Percentiles rank a stretch among this genome's conserved stretches.
Evolutionary conservation across 2,888 invertebrate genomes (phyloP).

Genomic region (Steromphala cineraria): DNA sequence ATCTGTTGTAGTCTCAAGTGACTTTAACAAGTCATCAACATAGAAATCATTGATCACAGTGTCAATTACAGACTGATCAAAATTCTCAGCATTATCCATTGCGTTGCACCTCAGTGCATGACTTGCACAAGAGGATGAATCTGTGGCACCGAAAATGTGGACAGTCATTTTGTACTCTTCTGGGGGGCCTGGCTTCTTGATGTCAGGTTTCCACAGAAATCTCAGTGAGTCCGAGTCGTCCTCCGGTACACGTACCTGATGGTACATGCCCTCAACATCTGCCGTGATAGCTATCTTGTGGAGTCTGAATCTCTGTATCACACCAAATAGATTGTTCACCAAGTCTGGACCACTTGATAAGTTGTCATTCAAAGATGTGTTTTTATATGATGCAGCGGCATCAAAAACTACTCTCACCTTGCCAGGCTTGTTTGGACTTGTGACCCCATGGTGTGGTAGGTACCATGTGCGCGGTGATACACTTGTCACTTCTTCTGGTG

Average conservation of each 20-base stretch:
- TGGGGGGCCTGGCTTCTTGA: neutral
- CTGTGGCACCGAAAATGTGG: constrained; percentile 1
- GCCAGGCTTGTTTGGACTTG: neutral
- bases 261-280: constrained; percentile 25
- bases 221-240: neutral
- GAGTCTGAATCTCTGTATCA: constrained; percentile 18
- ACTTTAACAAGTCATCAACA: constrained; percentile 18
- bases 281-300: constrained; percentile 10
- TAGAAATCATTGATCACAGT: constrained; percentile 3
- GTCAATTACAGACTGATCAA: neutral
- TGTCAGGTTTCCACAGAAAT: neutral
- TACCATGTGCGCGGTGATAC: neutral
- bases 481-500: neutral
- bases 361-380: constrained; percentile 1
- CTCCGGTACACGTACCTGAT: neutral
- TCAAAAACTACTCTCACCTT: constrained; percentile 4
- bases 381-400: neutral
- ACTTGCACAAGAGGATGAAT: constrained; percentile 7
- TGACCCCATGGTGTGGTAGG: constrained; percentile 12
- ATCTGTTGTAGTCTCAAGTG: neutral
- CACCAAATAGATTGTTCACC: constrained; percentile 16
- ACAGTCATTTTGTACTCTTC: constrained; percentile 1
- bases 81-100: neutral
- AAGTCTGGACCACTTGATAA: neutral
- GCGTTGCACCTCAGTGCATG: constrained; percentile 5